Conservation (phyloP, 2,113 vertebrate species). For the Thryonomys swinderianus region DNA sequence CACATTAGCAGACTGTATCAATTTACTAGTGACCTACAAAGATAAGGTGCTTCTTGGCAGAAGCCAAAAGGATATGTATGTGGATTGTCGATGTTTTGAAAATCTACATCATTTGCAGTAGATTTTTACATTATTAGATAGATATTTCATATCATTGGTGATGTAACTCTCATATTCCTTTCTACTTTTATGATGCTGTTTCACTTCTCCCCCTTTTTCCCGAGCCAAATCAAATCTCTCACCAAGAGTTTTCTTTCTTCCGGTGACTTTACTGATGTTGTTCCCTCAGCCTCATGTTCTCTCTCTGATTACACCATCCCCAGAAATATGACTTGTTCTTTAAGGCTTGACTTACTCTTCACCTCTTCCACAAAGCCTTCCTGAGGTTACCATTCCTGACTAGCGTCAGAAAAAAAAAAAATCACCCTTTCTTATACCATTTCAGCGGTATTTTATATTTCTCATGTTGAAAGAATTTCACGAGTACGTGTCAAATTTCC, state of each 20-base stretch:
- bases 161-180: not conserved
- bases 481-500: not conserved
- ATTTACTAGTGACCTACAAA: too few relatives aligned
- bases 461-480: not conserved
- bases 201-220: not conserved
- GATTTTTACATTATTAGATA: not conserved
- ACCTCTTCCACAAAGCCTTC: not conserved
- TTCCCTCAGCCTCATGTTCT: not conserved
- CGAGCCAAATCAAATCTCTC: not conserved
- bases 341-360: not conserved
- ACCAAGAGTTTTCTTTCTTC: constrained; percentile 19
- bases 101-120: not conserved
- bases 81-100: not conserved
- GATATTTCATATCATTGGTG: not conserved
- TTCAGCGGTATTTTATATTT: not conserved
- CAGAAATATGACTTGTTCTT: not conserved
- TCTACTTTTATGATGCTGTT: not conserved
- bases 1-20: not conserved
- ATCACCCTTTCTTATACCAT: not conserved
- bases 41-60: not conserved
- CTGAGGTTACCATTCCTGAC: not conserved
- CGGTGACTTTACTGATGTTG: not conserved
- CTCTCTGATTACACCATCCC: not conserved
- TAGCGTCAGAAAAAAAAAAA: not conserved
- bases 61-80: not conserved